Evolutionary conservation across 2,797 vertebrate species (phyloP).

Genomic region (Sparidentex hasta): DNA sequence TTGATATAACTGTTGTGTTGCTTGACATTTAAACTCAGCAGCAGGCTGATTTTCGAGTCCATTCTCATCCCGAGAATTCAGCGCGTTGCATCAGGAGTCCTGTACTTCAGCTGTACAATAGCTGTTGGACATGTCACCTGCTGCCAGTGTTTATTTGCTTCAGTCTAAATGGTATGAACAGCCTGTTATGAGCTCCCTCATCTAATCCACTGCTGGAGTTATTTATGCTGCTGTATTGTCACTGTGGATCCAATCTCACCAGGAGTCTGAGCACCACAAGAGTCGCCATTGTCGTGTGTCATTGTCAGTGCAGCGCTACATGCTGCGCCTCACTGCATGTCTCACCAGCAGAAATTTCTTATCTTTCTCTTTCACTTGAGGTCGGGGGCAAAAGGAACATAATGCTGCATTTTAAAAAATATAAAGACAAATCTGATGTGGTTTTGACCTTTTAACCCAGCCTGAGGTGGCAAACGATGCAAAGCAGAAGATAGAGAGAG

Average conservation of each 20-base stretch:
- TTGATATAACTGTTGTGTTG: background rate
- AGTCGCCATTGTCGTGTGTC: slow-evolving; percentile 67
- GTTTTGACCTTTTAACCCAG: slow-evolving; percentile 66
- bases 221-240: slow-evolving; percentile 73
- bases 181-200: slow-evolving; percentile 58
- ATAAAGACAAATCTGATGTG: slow-evolving; percentile 57
- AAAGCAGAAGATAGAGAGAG: slow-evolving; percentile 40
- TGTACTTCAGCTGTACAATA: slow-evolving; percentile 26
- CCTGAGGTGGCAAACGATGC: slow-evolving; percentile 42
- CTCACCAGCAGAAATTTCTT: slow-evolving; percentile 27
- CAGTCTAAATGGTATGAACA: slow-evolving; percentile 60
- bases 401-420: slow-evolving; percentile 25
- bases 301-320: slow-evolving; percentile 52
- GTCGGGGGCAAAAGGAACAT: slow-evolving; percentile 7
- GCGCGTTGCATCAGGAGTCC: slow-evolving; percentile 39
- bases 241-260: slow-evolving; percentile 62
- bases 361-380: slow-evolving; percentile 27
- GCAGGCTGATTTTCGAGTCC: slow-evolving; percentile 20
- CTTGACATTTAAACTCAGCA: slow-evolving; percentile 14
- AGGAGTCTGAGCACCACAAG: slow-evolving; percentile 51
- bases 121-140: slow-evolving; percentile 59
- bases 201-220: slow-evolving; percentile 69
- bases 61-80: slow-evolving; percentile 41
- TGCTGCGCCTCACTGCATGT: slow-evolving; percentile 25
- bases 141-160: slow-evolving; percentile 64